phyloP scores from a whole-genome alignment of 1,140 invertebrate species.

The Neodiprion fabricii region DNA sequence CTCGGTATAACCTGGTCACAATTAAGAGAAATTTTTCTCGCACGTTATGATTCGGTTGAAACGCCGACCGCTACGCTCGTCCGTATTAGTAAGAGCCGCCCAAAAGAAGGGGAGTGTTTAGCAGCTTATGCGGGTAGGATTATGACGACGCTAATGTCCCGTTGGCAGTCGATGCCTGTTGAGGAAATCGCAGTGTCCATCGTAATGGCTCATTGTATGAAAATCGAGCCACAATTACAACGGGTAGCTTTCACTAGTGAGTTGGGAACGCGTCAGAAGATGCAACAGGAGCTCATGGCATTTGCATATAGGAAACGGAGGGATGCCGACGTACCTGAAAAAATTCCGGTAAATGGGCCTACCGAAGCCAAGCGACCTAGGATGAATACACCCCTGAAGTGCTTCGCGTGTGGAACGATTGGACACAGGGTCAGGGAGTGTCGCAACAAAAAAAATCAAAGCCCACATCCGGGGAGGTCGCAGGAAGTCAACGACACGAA shows the following conservation, averaged over 20 bases:
- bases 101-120: conserved; percentile 10
- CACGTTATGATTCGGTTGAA: conserved; percentile 17
- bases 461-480: too few species aligned
- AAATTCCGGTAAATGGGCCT: too few species aligned
- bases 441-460: too few species aligned
- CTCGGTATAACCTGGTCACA: conserved; percentile 15
- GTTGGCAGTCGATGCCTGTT: conserved; percentile 1
- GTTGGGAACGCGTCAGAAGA: conserved; percentile 8
- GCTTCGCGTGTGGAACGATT: too few species aligned
- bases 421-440: too few species aligned
- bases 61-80: conserved; percentile 22
- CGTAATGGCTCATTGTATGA: conserved; percentile 23
- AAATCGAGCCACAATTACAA: conserved; percentile 20
- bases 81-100: conserved; percentile 9
- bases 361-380: too few species aligned
- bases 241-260: conserved; percentile 23
- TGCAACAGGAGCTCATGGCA: conserved; percentile 20
- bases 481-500: too few species aligned
- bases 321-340: too few species aligned
- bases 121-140: conserved; percentile 13
- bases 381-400: too few species aligned
- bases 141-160: background rate
- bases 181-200: conserved; percentile 25
- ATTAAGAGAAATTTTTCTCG: conserved; percentile 21
- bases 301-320: too few species aligned